Base-by-base conservation (phyloP, 53 echinoderm and acorn worm genomes). In the Astropecten irregularis region DNA sequence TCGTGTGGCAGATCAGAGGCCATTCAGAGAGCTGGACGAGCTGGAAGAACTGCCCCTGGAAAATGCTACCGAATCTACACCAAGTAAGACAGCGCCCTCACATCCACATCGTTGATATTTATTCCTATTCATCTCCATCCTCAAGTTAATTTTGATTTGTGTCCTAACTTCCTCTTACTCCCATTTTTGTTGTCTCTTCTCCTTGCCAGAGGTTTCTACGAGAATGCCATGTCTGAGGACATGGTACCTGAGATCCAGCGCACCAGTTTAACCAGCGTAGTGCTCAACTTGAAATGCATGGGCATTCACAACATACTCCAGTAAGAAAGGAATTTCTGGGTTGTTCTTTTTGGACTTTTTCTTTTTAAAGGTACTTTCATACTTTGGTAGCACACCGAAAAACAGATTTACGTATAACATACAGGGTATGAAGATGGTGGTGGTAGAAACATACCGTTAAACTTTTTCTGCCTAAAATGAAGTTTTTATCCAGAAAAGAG, bases 201-300 rank as follows among this genome's bases (percentile, higher is more conserved):
- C 79, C 22, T 59, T 83, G 69, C 7, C 68, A 95, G 93, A 55
- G 93, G 84, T 53, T 93, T 96, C 44, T 96, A 68, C 54, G 82
- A 93, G 22, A 91, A 93, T 74, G 87, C 87, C 30, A 96, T 96
- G 96, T 87, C 76, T 0, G 96, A 95, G 58, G 91, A 96, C 47
- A 96, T 93, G 91, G 55, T 91, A 26, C 91, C 96, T n/a, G 96
- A 96, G 77, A 89, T 96, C 31, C 96, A 96, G 66, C 87, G 96
- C 39, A 91, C 93, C 0, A 96, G 96, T 51, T 55, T 96, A 69
- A 93, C 96, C 22, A 96, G 86, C 66, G 93, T 95, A 22, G 96
- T 95, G 18, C 91, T 95, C 11, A 96, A 89, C 55, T 82, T 93
- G 16, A 93, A 96, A 11, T 96, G 93, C 63, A 96, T 96, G 96